Evolutionary conservation across 2,797 vertebrate genomes (phyloP), one percentile per base, ranked within the genome.

Genomic region (Anguilla marmorata): DNA sequence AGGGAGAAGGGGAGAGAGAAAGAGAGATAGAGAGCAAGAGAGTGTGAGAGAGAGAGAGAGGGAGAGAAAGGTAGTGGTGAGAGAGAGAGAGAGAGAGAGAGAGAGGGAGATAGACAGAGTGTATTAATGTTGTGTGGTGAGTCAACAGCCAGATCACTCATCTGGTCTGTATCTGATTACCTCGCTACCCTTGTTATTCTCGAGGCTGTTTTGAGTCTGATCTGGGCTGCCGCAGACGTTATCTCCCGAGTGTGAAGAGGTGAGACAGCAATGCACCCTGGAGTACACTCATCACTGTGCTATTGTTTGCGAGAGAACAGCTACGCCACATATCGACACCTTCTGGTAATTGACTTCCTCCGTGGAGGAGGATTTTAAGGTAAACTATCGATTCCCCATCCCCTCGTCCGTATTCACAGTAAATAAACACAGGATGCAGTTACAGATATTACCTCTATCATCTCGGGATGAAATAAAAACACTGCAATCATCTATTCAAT

Each of bases 321-420:
- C 85, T 86, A 87, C n/a, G 45, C 84, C 87, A 63, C 87, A 89
- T 90, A 80, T 86, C 87, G 88, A 90, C 90, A 88, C 86, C 74
- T 82, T 87, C 87, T 89, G 85, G 85, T 87, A 86, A 90, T 89
- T 89, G 89, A 90, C 88, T 89, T 86, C 87, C 90, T 88, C 87
- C 87, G 90, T 63, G 80, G 88, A 58, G 87, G 37, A 85, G 76
- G 58, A 87, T 90, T 89, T 90, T 89, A 88, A 87, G 86, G 56
- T 86, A 79, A 89, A 91, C 90, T 89, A 90, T 91, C 89, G 90
- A 92, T 91, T 88, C 82, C 52, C 56, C 37, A 85, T 52, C 88
- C 86, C 85, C 89, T 56, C 63, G 88, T 89, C 82, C 90, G 84
- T 90, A 89, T 88, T 90, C 86, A 88, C 88, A 86, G 88, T 90